phyloP scores from a whole-genome alignment of 2,888 invertebrate species.

The Scaptomyza caliginosa region DNA sequence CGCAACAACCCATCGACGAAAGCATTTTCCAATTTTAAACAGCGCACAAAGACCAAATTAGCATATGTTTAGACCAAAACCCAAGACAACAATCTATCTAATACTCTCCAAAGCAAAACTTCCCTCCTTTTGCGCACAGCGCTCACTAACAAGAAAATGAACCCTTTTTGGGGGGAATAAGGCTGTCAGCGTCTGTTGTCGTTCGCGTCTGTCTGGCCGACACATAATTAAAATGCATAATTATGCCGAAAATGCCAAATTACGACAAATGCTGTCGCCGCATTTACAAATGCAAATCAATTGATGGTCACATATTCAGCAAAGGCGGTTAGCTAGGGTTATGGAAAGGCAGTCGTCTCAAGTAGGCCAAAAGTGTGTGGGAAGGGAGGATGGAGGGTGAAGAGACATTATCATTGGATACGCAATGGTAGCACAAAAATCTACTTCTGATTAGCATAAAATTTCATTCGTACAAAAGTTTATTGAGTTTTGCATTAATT shows the following conservation, averaged over 20 bases:
- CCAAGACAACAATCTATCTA: constrained; percentile 51
- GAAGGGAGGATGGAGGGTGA: background rate
- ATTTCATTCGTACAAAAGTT: constrained; percentile 80
- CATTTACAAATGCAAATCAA: constrained; percentile 81
- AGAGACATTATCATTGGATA: constrained; percentile 71
- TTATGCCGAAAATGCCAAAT: constrained; percentile 81
- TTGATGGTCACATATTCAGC: constrained; percentile 54
- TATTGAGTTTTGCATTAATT: constrained; percentile 80
- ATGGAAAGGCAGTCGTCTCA: constrained; percentile 52
- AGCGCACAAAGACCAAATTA: constrained; percentile 74
- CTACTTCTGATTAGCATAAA: constrained; percentile 80
- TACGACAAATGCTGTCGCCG: constrained; percentile 76
- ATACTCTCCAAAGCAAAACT: constrained; percentile 18
- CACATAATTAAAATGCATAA: constrained; percentile 83
- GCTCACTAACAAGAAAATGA: constrained; percentile 53
- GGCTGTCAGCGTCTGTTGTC: constrained; percentile 27
- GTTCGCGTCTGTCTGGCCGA: constrained; percentile 33
- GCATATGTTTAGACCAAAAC: constrained; percentile 72
- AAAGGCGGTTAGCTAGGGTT: background rate
- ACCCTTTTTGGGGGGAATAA: constrained; percentile 55
- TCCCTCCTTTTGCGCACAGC: background rate
- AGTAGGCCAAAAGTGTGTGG: constrained; percentile 61
- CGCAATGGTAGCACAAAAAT: constrained; percentile 72
- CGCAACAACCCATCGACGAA: background rate
- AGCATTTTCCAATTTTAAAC: constrained; percentile 53